Percentiles rank a stretch among this genome's conserved stretches.
Evolutionary conservation across 2,888 invertebrate species (phyloP).

Genomic region (Ormyrus rosae): DNA sequence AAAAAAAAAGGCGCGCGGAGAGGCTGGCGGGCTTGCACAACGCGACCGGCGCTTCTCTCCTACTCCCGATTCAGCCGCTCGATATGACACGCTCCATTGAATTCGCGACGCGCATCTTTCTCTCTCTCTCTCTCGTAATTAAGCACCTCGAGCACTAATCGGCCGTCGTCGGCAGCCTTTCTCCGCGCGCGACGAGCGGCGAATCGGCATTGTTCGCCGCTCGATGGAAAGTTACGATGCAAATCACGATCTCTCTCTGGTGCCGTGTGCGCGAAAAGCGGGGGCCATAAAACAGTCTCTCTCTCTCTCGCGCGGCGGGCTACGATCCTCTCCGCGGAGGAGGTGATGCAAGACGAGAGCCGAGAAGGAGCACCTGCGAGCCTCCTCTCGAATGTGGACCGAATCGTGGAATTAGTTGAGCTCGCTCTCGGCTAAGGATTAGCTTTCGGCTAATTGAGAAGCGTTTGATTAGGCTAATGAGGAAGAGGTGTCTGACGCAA

Average conservation of each 20-base stretch:
- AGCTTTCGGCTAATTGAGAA: background rate
- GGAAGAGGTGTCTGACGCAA: background rate
- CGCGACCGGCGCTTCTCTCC: background rate
- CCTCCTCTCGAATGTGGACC: background rate
- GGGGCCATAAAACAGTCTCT: no score
- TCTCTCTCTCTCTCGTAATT: conserved; percentile 12
- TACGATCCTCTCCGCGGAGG: no score
- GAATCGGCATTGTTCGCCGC: background rate
- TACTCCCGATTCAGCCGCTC: background rate
- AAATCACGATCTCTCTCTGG: conserved; percentile 32
- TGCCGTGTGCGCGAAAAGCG: background rate
- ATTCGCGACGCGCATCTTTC: background rate
- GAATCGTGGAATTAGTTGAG: conserved; percentile 8
- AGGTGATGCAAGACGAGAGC: background rate
- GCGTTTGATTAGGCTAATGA: conserved; percentile 1
- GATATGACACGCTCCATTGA: conserved; percentile 6
- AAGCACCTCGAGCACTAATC: conserved; percentile 20
- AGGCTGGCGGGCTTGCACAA: background rate
- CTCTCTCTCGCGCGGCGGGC: no score
- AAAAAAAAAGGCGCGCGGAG: no score
- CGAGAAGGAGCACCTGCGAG: conserved; percentile 11
- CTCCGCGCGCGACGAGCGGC: background rate
- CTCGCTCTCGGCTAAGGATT: background rate
- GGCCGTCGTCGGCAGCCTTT: conserved; percentile 36
- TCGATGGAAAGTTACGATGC: conserved; percentile 37